phyloP scores from a whole-genome alignment of 2,888 invertebrate species.

The Ornithoptera alexandrae region DNA sequence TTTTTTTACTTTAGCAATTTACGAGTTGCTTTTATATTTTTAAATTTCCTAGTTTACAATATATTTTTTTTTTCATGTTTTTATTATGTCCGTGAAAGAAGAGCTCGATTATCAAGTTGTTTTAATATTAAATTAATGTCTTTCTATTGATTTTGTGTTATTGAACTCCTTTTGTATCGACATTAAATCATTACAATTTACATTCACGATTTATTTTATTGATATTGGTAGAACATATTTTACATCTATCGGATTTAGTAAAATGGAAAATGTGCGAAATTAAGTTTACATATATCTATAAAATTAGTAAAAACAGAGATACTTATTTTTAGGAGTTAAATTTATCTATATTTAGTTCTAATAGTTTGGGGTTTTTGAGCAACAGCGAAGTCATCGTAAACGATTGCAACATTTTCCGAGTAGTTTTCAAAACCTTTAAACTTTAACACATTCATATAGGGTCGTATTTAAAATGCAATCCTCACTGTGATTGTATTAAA shows the following conservation, averaged over 20 bases:
- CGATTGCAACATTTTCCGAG: too few relatives aligned
- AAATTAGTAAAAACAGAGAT: not conserved
- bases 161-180: not conserved
- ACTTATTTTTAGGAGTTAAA: not conserved
- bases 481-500: not conserved
- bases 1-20: too few relatives aligned
- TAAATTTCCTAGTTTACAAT: not conserved
- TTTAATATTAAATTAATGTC: not conserved
- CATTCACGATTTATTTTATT: not conserved
- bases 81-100: not conserved
- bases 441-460: not conserved
- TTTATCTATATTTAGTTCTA: not conserved
- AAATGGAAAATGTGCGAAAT: not conserved
- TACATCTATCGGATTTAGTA: not conserved
- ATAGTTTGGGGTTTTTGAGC: too few relatives aligned
- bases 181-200: not conserved
- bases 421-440: not conserved
- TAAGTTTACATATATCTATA: not conserved
- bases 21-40: not conserved
- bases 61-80: not conserved
- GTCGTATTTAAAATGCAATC: not conserved
- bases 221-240: not conserved
- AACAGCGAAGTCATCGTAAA: too few relatives aligned
- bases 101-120: not conserved
- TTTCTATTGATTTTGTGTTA: not conserved